A percentile compares a stretch with the other conserved stretches of the same genome.
These are phyloP conservation scores for Drosophila antonietae DNA, from an alignment of 2,888 invertebrate species.

Conservation along the genomic window DNA sequence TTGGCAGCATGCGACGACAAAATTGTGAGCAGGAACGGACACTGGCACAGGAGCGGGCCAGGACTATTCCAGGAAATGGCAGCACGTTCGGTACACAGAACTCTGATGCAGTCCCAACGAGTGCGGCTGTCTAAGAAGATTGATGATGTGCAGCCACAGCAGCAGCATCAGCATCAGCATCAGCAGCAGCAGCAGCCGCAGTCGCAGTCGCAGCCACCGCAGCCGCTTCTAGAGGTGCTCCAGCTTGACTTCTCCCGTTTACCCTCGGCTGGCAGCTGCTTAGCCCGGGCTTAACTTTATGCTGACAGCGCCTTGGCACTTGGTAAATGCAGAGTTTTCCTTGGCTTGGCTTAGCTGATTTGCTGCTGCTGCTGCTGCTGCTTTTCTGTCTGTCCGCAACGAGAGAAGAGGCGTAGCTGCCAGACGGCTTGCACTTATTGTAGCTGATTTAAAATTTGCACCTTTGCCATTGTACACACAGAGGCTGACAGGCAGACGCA, in stretches of 20 bases:
- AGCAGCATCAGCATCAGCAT: no score
- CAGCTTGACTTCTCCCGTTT: conserved; percentile 15
- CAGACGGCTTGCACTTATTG: conserved; percentile 45
- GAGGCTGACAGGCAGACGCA: neutral
- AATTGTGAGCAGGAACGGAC: conserved; percentile 48
- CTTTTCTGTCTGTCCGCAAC: conserved; percentile 49
- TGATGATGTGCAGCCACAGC: conserved; percentile 68
- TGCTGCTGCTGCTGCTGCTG: conserved; percentile 51
- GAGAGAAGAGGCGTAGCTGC: conserved; percentile 1
- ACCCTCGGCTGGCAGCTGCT: conserved; percentile 53
- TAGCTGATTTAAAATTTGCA: conserved; percentile 58
- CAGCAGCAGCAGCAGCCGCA: conserved; percentile 18
- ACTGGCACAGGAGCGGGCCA: conserved; percentile 3
- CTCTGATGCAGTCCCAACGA: conserved; percentile 58
- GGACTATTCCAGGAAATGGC: conserved; percentile 58
- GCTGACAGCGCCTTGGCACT: conserved; percentile 76
- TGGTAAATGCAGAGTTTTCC: conserved; percentile 61
- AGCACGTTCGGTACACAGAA: conserved; percentile 72
- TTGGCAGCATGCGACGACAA: conserved; percentile 65
- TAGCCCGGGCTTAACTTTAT: conserved; percentile 73
- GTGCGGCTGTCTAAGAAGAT: conserved; percentile 74
- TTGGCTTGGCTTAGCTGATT: conserved; percentile 63
- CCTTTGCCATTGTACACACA: conserved; percentile 25
- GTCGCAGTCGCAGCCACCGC: conserved; percentile 42
- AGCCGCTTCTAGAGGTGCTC: conserved; percentile 20